Conservation (phyloP, 2,797 vertebrate genomes). For the Bovichtus variegatus region DNA sequence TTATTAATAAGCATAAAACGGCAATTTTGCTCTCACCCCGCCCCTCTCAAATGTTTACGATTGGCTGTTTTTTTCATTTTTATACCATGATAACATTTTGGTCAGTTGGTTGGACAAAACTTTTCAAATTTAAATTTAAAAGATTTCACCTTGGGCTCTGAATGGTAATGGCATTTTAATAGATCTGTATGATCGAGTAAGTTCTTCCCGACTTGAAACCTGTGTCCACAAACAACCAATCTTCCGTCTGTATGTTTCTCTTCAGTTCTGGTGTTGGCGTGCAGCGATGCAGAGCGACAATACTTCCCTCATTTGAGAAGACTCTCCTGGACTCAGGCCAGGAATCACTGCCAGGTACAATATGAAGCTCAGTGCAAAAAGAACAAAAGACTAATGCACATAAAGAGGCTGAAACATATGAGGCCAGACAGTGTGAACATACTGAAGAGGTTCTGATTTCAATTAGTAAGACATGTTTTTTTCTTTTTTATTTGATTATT, state of each 20-base stretch:
- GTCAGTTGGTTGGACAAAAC: too few relatives aligned
- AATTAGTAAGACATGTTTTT: neutral
- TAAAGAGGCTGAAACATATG: neutral
- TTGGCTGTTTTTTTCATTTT: too few relatives aligned
- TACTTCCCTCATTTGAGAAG: slow-evolving; percentile 21
- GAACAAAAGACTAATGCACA: too few relatives aligned
- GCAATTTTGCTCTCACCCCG: too few relatives aligned
- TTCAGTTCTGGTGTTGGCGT: slow-evolving; percentile 38
- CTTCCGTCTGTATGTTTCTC: neutral
- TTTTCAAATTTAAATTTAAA: too few relatives aligned
- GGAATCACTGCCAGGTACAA: slow-evolving; percentile 75
- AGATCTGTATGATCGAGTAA: neutral
- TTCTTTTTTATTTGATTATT: too few relatives aligned
- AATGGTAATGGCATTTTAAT: too few relatives aligned
- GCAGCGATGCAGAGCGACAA: slow-evolving; percentile 40
- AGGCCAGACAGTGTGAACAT: neutral
- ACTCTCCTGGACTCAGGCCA: slow-evolving; percentile 71
- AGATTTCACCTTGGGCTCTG: too few relatives aligned
- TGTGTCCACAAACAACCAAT: neutral
- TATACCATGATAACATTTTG: too few relatives aligned
- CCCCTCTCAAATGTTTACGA: too few relatives aligned
- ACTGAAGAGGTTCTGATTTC: neutral
- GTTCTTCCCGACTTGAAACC: neutral
- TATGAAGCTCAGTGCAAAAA: rapidly evolving
- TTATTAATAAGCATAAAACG: too few relatives aligned